Percentiles rank a stretch among this genome's conserved stretches.
Conservation (phyloP, 2,888 invertebrate species). For the Acronicta aceris region DNA sequence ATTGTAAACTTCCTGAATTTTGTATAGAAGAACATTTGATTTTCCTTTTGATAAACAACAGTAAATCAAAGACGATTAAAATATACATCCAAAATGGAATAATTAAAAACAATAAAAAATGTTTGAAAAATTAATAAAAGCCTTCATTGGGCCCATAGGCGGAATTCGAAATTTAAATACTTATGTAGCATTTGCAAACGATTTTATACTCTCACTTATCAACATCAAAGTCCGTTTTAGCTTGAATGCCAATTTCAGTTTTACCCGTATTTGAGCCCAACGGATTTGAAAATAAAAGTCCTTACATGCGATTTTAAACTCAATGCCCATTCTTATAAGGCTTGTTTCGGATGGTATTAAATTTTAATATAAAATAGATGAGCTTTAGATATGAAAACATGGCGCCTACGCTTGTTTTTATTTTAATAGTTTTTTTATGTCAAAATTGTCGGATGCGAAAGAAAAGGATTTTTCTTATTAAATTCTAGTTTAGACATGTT, state of each 20-base stretch:
- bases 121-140: slow-evolving; percentile 43
- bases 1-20: no score
- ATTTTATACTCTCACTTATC: background rate
- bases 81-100: slow-evolving; percentile 6
- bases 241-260: slow-evolving; percentile 10
- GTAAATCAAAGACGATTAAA: slow-evolving; percentile 14
- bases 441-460: slow-evolving; percentile 25
- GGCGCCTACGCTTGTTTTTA: slow-evolving; percentile 18
- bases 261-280: slow-evolving; percentile 20
- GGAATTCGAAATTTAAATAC: slow-evolving; percentile 26
- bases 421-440: slow-evolving; percentile 39
- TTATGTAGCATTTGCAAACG: background rate
- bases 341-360: background rate
- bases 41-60: slow-evolving; percentile 8
- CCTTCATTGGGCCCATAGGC: slow-evolving; percentile 14
- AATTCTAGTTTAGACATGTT: background rate
- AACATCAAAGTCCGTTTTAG: slow-evolving; percentile 3
- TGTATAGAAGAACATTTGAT: no score
- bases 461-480: slow-evolving; percentile 25
- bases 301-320: slow-evolving; percentile 22
- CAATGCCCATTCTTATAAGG: accelerated
- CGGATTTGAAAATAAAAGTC: slow-evolving; percentile 12
- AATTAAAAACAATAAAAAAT: slow-evolving; percentile 33
- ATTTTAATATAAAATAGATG: slow-evolving; percentile 49
- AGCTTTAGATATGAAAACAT: slow-evolving; percentile 40